phyloP scores from a whole-genome alignment of 2,888 invertebrate genomes.

The Drosophila seclusa region DNA sequence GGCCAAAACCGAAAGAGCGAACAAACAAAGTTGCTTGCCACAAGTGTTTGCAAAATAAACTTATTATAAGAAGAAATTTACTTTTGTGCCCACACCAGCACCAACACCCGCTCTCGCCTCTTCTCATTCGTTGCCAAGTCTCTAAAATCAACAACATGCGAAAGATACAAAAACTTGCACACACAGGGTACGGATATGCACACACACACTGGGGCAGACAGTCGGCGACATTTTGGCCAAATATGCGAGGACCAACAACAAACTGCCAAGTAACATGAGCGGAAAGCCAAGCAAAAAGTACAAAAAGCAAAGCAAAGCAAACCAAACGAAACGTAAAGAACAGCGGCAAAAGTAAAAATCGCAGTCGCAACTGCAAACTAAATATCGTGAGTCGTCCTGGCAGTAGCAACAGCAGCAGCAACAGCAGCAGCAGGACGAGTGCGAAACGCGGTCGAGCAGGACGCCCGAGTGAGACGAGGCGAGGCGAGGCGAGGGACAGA shows the following conservation, averaged over 20 bases:
- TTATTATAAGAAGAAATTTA: constrained; percentile 81
- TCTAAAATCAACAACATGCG: constrained; percentile 78
- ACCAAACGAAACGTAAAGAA: constrained; percentile 47
- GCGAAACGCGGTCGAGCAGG: constrained; percentile 49
- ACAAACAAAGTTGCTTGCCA: constrained; percentile 80
- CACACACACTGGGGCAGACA: constrained; percentile 47
- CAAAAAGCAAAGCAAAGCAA: constrained; percentile 41
- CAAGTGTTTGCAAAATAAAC: constrained; percentile 82
- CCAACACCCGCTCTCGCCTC: neutral
- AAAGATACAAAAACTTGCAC: constrained; percentile 78
- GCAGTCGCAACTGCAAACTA: constrained; percentile 80
- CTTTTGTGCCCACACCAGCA: constrained; percentile 51
- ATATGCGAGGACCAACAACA: constrained; percentile 54
- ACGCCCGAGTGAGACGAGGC: constrained; percentile 3
- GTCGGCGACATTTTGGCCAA: constrained; percentile 77
- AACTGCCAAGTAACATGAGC: constrained; percentile 60
- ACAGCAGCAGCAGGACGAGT: constrained; percentile 22
- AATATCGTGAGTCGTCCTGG: constrained; percentile 60
- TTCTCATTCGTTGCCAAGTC: constrained; percentile 73
- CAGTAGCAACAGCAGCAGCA: constrained; percentile 24
- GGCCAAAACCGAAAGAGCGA: constrained; percentile 61
- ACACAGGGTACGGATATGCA: constrained; percentile 58
- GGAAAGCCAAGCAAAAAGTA: constrained; percentile 59
- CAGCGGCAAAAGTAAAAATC: constrained; percentile 70
- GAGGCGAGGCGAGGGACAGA: constrained; percentile 33